Conservation (phyloP, 2,113 vertebrate genomes). For the Zapus hudsonius region DNA sequence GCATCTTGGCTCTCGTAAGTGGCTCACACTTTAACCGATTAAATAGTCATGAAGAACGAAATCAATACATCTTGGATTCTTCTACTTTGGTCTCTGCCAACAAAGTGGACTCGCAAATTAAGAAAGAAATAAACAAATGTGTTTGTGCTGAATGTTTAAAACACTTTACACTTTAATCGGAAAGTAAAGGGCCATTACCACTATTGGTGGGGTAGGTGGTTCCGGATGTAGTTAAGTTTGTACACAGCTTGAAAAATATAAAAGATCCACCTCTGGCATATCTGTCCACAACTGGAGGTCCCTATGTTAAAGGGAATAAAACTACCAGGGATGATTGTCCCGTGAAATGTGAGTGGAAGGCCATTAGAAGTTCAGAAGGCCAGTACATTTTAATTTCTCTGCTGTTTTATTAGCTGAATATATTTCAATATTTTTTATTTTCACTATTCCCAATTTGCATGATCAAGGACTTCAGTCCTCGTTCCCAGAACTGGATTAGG, state of each 20-base stretch:
- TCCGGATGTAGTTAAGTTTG: conserved; percentile 68
- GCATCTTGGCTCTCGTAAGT: conserved; percentile 79
- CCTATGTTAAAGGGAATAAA: neutral
- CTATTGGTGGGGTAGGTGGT: conserved; percentile 60
- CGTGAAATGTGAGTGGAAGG: neutral
- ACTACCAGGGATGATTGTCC: fast-evolving
- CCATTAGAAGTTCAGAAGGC: neutral
- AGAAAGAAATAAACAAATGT: conserved; percentile 84
- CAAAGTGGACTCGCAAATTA: conserved; percentile 80
- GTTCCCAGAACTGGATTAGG: neutral
- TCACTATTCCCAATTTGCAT: neutral
- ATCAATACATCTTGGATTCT: conserved; percentile 85
- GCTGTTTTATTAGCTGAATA: neutral
- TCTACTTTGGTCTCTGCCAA: conserved; percentile 76
- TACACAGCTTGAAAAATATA: conserved; percentile 1
- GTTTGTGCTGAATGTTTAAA: conserved; percentile 74
- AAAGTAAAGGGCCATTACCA: conserved; percentile 66
- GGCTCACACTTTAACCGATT: conserved; percentile 83
- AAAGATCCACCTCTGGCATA: neutral
- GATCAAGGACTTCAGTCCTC: neutral
- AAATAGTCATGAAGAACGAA: conserved; percentile 85
- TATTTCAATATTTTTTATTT: neutral
- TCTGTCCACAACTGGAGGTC: neutral
- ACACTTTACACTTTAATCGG: conserved; percentile 71
- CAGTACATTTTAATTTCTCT: neutral